Evolutionary conservation across 1,140 invertebrate species (phyloP).

Genomic region (Leptinotarsa undecemlineata): DNA sequence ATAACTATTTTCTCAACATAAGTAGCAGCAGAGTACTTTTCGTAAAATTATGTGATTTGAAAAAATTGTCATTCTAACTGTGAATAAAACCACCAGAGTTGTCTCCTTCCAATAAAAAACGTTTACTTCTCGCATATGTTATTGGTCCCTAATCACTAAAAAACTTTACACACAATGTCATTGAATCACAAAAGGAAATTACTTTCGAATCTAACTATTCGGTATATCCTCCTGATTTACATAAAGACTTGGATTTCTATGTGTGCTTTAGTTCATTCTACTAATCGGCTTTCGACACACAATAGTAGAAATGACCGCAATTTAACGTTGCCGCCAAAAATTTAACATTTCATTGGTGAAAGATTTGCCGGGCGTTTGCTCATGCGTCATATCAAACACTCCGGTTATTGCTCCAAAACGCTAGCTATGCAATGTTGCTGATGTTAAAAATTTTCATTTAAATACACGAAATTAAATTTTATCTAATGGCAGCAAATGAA

Average conservation of each 20-base stretch:
- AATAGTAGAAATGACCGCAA: background rate
- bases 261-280: no score
- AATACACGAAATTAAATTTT: background rate
- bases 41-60: no score
- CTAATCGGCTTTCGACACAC: no score
- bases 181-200: constrained; percentile 19
- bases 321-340: constrained; percentile 19
- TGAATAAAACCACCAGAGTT: no score
- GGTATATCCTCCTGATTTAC: background rate
- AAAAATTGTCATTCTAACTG: no score
- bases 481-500: no score
- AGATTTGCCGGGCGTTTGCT: constrained; percentile 13
- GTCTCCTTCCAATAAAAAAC: no score
- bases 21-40: no score
- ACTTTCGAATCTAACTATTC: constrained; percentile 14
- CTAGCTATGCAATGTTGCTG: background rate
- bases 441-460: background rate
- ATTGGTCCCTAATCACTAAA: no score
- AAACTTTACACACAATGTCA: background rate
- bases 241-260: no score
- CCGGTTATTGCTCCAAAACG: constrained; percentile 34
- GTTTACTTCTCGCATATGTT: no score
- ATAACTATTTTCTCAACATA: no score
- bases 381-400: constrained; percentile 29
- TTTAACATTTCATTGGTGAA: constrained; percentile 1